Evolutionary conservation across 2,888 invertebrate genomes (phyloP), one percentile per base, ranked within the genome.

Genomic region (Drosophila imparisetae): DNA sequence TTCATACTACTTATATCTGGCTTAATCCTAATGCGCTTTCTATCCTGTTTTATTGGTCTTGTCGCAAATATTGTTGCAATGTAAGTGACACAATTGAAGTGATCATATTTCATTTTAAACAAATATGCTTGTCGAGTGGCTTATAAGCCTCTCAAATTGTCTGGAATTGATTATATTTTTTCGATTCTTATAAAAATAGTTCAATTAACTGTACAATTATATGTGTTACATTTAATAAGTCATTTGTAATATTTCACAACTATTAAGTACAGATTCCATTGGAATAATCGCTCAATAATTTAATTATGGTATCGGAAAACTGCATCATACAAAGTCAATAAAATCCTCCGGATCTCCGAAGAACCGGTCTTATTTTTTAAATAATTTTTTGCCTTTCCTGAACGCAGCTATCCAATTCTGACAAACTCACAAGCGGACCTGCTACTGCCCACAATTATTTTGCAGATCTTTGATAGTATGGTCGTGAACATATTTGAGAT

Each of bases 41-140:
- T 84, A 2, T 45, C 90, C 7, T 89, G 89, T 29, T 92, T 92
- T 53, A 10, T 91, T 2, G 89, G 90, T 11, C 65, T 92, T 18
- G 91, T 84, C 2, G 83, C 92, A n/a, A 89, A 91, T 52, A 80
- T 92, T 8, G 80, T 91, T 52, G 93, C 93, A 21, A 81, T 92
- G 92, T 92, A 67, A 89, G 92, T 88, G 11, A 40, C 18, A 54
- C 45, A 45, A 13, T 40, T n/a, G n/a, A 40, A 4, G 8, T 4
- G n/a, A 2, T 40, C 1, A 10, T n/a, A n/a, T n/a, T n/a, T 2
- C 10, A 40, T 10, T 42, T 21, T 21, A 13, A 4, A 13, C 13
- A 42, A 3, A 21, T 13, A 13, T 45, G 6, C 21, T 21, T 42
- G 21, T 42, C 42, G 42, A 42, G 21, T 42, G 21, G 42, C 6